Evolutionary conservation across 2,888 invertebrate genomes (phyloP), one percentile per base, ranked within the genome.

Genomic region (Panopea generosa): DNA sequence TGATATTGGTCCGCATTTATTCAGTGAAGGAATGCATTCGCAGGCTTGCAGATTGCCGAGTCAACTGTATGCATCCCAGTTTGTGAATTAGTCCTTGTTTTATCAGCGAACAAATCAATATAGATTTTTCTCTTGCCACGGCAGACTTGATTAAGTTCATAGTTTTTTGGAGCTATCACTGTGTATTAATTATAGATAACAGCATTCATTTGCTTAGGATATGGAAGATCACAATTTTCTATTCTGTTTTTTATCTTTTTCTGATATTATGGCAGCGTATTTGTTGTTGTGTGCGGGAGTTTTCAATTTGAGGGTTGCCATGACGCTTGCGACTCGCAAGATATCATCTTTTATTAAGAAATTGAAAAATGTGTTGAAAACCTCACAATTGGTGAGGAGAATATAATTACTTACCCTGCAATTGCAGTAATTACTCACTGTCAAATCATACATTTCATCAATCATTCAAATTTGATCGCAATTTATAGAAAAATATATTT

Each of bases 161-260:
- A 76, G 65, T 72, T 80, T 79, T 73, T 78, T 75, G 66, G 72
- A 80, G 68, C 75, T 76, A 80, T 80, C 79, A 76, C 72, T 56
- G 75, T 76, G 79, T 81, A 81, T 81, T 81, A 81, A 81, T 81
- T 81, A 81, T 77, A 81, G 81, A 81, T 81, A 81, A 81, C 74
- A 68, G 70, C 60, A 43, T 77, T 71, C 74, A 73, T 77, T 81
- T 81, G 71, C 70, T 66, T 65, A 50, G 77, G 71, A 71, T 81
- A 77, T 72, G 62, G 70, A 73, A 61, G 76, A 76, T 72, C 72
- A 69, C 66, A 70, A 52, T 72, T 76, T 65, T 49, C 60, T 60
- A 63, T 49, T 49, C 55, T 72, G n/a, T 38, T 53, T 59, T 47
- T 50, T 75, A 67, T 76, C 65, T 75, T 52, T 62, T 52, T 27